Percentiles rank a stretch among this genome's conserved stretches.
Conservation (phyloP, 1,140 invertebrate genomes). For the Monochamus saltuarius region DNA sequence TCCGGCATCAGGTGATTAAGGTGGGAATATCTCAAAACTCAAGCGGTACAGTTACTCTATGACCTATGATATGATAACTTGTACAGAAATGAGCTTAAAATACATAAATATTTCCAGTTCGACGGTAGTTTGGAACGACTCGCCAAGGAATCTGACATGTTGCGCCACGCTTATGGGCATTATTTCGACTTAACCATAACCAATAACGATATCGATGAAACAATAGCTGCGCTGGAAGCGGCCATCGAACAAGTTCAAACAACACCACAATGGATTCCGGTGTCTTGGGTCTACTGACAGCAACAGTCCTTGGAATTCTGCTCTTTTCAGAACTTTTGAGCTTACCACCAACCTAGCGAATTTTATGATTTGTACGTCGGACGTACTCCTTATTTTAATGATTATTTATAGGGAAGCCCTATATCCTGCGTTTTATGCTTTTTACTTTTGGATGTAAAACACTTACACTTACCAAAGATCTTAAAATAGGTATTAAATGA, state of each 20-base stretch:
- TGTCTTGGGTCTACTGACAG: slow-evolving; percentile 93
- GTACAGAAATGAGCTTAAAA: too few species aligned
- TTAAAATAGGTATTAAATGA: too few species aligned
- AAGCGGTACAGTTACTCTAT: too few species aligned
- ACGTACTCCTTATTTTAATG: too few species aligned
- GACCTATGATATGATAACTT: too few species aligned
- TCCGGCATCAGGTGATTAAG: too few species aligned
- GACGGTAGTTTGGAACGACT: slow-evolving; percentile 95
- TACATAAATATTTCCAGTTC: slow-evolving; percentile 64
- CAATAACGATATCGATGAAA: slow-evolving; percentile 99
- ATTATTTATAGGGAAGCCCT: too few species aligned
- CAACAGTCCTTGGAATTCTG: slow-evolving; percentile 47
- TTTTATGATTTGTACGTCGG: too few species aligned
- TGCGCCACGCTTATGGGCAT: slow-evolving; percentile 95
- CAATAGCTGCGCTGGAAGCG: slow-evolving; percentile 86
- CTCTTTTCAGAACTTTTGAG: slow-evolving; percentile 48
- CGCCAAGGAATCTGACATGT: slow-evolving; percentile 92
- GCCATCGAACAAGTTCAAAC: slow-evolving; percentile 88
- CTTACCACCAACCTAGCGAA: slow-evolving; percentile 3
- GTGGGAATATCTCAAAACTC: too few species aligned
- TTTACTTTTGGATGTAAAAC: too few species aligned
- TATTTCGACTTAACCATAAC: slow-evolving; percentile 98
- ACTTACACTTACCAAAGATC: too few species aligned
- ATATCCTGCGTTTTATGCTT: too few species aligned
- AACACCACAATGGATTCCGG: slow-evolving; percentile 92